Conservation (phyloP, 2,888 invertebrate genomes). For the Polymixis lichenea region DNA sequence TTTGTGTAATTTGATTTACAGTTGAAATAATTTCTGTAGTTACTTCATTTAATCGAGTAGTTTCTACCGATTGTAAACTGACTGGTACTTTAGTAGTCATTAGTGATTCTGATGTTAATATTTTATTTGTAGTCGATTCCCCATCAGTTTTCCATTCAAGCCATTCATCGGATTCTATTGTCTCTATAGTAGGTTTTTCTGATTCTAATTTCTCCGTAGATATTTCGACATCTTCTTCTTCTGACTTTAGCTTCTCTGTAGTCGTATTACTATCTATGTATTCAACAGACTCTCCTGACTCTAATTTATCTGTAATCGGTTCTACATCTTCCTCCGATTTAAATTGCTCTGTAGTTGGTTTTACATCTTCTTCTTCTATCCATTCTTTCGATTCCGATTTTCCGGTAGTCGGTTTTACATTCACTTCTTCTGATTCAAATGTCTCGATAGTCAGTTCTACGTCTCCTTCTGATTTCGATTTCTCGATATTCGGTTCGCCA, state of each 20-base stretch:
- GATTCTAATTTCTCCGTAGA: not conserved
- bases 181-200: not conserved
- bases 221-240: not conserved
- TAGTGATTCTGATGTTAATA: conserved; percentile 16
- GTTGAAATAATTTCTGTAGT: not conserved
- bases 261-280: not conserved
- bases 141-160: conserved; percentile 15
- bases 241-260: not conserved
- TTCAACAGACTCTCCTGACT: not conserved
- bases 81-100: not conserved
- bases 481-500: too few species aligned
- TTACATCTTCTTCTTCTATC: too few species aligned
- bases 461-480: not conserved
- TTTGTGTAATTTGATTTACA: not conserved
- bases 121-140: not conserved
- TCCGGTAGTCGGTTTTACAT: not conserved
- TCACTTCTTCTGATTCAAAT: not conserved
- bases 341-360: not conserved
- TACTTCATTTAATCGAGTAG: not conserved
- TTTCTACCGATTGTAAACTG: not conserved
- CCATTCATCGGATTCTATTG: conserved; percentile 11
- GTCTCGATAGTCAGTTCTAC: not conserved
- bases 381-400: not conserved
- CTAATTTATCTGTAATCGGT: not conserved
- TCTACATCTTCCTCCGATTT: not conserved